Conservation (phyloP, 2,113 vertebrate species). For the Myanophis thanlyinensis region DNA sequence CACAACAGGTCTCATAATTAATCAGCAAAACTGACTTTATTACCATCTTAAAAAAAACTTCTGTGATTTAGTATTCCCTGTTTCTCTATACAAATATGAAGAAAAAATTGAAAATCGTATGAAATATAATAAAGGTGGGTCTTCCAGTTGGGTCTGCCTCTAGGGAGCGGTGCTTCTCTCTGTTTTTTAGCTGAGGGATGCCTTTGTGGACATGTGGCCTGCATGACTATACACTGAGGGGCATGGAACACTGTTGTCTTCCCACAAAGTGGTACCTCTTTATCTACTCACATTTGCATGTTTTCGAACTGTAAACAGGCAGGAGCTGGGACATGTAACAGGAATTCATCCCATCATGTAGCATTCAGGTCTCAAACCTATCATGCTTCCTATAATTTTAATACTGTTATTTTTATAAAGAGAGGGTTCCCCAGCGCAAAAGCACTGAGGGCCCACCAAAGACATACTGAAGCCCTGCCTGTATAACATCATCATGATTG, state of each 20-base stretch:
- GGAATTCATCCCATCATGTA: not conserved
- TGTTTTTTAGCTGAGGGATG: not conserved
- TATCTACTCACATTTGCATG: not conserved
- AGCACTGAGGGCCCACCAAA: not conserved
- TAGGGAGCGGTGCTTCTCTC: not conserved
- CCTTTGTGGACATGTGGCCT: not conserved
- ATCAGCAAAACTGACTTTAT: not conserved
- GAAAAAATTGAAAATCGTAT: not conserved
- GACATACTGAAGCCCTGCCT: not conserved
- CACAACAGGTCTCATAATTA: not conserved
- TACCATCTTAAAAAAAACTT: not conserved
- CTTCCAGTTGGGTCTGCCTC: not conserved
- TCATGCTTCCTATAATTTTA: not conserved
- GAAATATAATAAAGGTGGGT: not conserved
- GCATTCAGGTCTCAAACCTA: not conserved
- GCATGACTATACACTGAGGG: not conserved
- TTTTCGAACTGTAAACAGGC: not conserved
- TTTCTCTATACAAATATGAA: not conserved
- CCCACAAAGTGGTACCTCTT: not conserved
- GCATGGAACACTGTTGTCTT: not conserved
- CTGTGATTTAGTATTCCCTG: not conserved
- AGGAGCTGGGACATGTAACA: not conserved
- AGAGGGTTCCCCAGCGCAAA: not conserved
- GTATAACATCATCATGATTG: not conserved
- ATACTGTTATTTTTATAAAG: not conserved